Evolutionary conservation across 2,797 vertebrate genomes (phyloP).

Genomic region (Cynodonichthys magdalenae): DNA sequence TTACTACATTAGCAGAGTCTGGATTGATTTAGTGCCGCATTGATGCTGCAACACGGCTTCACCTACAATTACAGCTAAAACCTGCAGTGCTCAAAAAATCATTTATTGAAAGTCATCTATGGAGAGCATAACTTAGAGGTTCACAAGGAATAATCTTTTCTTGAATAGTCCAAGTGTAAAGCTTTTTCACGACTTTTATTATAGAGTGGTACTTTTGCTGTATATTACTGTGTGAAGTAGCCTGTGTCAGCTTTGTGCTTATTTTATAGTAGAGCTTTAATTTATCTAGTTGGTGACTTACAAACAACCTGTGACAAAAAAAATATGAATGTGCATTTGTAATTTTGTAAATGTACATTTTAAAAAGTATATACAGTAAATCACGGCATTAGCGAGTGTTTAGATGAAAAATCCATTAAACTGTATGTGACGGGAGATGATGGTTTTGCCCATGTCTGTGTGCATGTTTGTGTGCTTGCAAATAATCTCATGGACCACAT

Average conservation of each 20-base stretch:
- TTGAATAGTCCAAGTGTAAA: not conserved
- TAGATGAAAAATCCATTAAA: too few species aligned
- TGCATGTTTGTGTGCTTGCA: too few species aligned
- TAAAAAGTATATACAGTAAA: not conserved
- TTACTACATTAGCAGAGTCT: slow-evolving; percentile 39
- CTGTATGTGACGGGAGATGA: too few species aligned
- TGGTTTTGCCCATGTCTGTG: too few species aligned
- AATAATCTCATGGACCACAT: too few species aligned
- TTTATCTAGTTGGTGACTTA: slow-evolving; percentile 11
- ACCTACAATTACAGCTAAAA: slow-evolving; percentile 31
- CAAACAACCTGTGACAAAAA: slow-evolving; percentile 1
- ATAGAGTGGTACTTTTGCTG: too few species aligned
- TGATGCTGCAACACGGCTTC: slow-evolving; percentile 25
- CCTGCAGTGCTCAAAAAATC: slow-evolving; percentile 16
- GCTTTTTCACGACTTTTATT: slow-evolving; percentile 27
- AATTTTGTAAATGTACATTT: not conserved
- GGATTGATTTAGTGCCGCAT: slow-evolving; percentile 29
- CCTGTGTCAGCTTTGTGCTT: slow-evolving; percentile 24
- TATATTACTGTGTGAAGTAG: slow-evolving; percentile 23
- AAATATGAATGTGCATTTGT: slow-evolving; percentile 3
- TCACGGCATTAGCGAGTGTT: too few species aligned
- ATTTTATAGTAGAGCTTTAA: slow-evolving; percentile 17
- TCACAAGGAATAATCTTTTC: slow-evolving; percentile 2
- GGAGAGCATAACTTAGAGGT: slow-evolving; percentile 11
- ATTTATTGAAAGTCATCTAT: slow-evolving; percentile 25